Evolutionary conservation across 1,140 invertebrate species (phyloP).

Genomic region (Cydia fagiglandana): DNA sequence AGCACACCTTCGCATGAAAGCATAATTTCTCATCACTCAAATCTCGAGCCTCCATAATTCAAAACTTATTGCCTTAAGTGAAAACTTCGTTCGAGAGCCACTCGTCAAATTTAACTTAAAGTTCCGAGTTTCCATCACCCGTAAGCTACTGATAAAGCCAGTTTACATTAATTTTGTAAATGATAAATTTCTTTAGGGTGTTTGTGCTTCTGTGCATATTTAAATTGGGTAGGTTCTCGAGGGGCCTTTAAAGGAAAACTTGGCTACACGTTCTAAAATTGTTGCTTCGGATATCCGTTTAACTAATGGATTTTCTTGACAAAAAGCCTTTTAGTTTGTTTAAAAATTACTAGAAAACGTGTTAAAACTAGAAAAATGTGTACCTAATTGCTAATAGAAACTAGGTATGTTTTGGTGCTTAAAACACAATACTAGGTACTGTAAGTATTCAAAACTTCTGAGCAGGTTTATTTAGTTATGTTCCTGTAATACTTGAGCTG

Average conservation of each 20-base stretch:
- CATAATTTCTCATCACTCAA: conserved; percentile 16
- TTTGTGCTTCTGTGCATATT: neutral
- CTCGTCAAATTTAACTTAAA: conserved; percentile 28
- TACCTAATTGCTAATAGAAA: neutral
- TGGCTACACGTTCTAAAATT: neutral
- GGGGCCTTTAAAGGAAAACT: neutral
- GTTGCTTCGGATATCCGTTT: neutral
- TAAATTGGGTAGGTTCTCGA: neutral
- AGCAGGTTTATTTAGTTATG: neutral
- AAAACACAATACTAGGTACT: neutral
- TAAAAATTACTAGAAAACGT: too few species aligned
- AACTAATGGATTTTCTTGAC: neutral
- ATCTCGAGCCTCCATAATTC: conserved; percentile 22
- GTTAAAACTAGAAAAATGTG: too few species aligned
- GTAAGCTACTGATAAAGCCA: conserved; percentile 24
- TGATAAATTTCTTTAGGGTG: conserved; percentile 28
- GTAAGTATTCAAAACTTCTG: neutral
- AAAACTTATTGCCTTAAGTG: conserved; percentile 30
- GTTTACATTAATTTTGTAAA: conserved; percentile 28
- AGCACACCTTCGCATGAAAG: neutral
- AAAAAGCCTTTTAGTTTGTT: neutral
- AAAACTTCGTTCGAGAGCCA: conserved; percentile 26
- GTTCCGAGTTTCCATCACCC: conserved; percentile 11
- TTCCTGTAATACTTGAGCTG: neutral
- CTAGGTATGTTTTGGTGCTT: neutral